These are phyloP conservation scores for Enteromius treurensis DNA, from an alignment of 2,797 vertebrate species.

Conservation along the genomic window DNA sequence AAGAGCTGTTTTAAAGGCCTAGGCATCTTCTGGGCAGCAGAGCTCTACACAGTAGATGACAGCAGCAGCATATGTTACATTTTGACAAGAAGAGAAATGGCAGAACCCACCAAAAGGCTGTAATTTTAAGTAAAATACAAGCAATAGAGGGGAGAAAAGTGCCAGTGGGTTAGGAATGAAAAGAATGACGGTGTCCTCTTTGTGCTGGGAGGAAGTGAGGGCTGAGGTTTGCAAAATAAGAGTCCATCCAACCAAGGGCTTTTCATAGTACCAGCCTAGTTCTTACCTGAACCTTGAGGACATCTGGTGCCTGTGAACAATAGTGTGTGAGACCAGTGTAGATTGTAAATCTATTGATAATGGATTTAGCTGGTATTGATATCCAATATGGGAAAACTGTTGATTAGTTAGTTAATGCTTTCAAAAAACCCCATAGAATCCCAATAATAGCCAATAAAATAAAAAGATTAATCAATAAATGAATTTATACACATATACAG, in stretches of 20 bases:
- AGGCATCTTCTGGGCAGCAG: not conserved
- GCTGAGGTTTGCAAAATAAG: not conserved
- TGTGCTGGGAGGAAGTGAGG: not conserved
- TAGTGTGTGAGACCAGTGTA: not conserved
- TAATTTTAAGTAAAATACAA: not conserved
- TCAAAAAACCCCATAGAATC: not conserved
- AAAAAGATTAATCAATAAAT: not conserved
- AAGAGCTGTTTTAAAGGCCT: slow-evolving; percentile 3
- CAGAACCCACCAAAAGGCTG: not conserved
- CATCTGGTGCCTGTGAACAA: not conserved
- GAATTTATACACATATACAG: not conserved
- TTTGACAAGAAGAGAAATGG: not conserved
- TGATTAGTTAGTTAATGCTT: not conserved
- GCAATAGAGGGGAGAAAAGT: not conserved
- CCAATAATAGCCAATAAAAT: not conserved
- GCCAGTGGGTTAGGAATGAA: not conserved
- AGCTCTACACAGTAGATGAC: not conserved
- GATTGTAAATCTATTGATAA: not conserved
- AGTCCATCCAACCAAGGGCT: not conserved
- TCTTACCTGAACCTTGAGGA: slow-evolving; percentile 4
- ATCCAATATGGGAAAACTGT: not conserved
- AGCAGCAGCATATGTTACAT: not conserved
- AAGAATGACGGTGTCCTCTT: not conserved
- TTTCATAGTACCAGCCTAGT: not conserved
- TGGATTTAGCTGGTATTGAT: not conserved